Base-by-base conservation (phyloP, 2,888 invertebrate species). In the Unio pictorum region DNA sequence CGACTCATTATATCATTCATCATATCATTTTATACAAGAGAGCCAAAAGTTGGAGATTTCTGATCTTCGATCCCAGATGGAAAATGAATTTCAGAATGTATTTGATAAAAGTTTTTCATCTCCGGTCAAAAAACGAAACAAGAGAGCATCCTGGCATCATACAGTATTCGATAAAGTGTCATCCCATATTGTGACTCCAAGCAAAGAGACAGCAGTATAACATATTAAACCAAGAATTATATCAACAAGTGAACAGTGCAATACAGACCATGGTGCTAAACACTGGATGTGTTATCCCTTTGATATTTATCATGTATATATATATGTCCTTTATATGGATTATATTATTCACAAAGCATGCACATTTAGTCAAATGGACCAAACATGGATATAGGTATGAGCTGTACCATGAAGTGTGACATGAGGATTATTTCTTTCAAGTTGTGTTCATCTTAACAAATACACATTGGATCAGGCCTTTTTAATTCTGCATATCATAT, bases 111-210 rank as follows among this genome's bases (percentile, higher is more conserved):
- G 61, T 23, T 73, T 69, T 68, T 68, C 75, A 72, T 77, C 77
- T 26, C 77, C 77, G 1, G 75, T 73, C 68, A 77, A 73, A 3
- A 66, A 75, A 26, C 62, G 77, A 68, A 73, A 68, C 66, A 77
- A 77, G 68, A 67, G 75, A 59, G 80, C 81, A 15, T 81, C 81
- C 2, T 81, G 81, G 81, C 80, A 81, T 75, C 73, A 79, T n/a
- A 80, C 78, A 55, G 69, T 74, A 71, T 79, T 77, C 45, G 74
- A 77, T 71, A 79, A 77, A 61, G 61, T 73, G 45, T 77, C 76
- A 30, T 79, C 75, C 18, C 79, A 76, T 60, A 62, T 70, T 30
- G 61, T 61, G 20, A 67, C 66, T 72, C 28, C 66, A 26, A 77
- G 73, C 64, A 77, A 77, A 68, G 77, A 77, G 56, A 77, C 77